phyloP scores from a whole-genome alignment of 2,797 vertebrate species.

The Erpetoichthys calabaricus region DNA sequence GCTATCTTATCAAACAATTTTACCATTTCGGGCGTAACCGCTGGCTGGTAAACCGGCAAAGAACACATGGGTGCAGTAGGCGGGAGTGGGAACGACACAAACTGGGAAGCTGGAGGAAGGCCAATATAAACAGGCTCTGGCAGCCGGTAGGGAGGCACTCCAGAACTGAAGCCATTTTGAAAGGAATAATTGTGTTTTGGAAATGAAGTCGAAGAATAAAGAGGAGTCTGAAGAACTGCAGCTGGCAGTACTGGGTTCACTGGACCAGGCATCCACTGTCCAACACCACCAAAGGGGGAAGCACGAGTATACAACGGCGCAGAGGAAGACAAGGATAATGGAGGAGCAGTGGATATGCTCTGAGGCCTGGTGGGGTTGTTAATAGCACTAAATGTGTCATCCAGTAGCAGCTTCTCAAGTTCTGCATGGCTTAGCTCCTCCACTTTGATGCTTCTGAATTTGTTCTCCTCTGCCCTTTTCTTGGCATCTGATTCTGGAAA shows the following conservation, averaged over 20 bases:
- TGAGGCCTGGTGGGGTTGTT: conserved; percentile 46
- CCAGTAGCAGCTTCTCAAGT: conserved; percentile 82
- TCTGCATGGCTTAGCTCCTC: conserved; percentile 80
- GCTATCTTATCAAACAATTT: conserved; percentile 92
- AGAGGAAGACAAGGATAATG: conserved; percentile 68
- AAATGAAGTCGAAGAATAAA: conserved; percentile 61
- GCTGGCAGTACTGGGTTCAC: conserved; percentile 47
- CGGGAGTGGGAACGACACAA: conserved; percentile 67
- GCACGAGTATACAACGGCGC: conserved; percentile 54
- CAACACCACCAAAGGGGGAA: conserved; percentile 38
- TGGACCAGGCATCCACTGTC: conserved; percentile 61
- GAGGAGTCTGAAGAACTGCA: conserved; percentile 36
- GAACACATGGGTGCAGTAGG: conserved; percentile 55
- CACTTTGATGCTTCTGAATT: conserved; percentile 66
- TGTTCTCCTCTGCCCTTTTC: conserved; percentile 52
- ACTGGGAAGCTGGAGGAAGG: conserved; percentile 51
- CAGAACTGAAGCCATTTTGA: conserved; percentile 72
- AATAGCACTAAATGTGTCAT: conserved; percentile 71
- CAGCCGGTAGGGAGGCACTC: conserved; percentile 45
- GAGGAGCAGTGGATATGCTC: conserved; percentile 47
- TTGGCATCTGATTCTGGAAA: conserved; percentile 77
- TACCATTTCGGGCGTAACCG: conserved; percentile 78
- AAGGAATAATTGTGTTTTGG: conserved; percentile 66
- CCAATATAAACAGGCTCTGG: conserved; percentile 52
- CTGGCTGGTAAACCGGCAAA: conserved; percentile 42